Evolutionary conservation across 1,140 invertebrate species (phyloP).

Genomic region (Diplogasteroides magnus): DNA sequence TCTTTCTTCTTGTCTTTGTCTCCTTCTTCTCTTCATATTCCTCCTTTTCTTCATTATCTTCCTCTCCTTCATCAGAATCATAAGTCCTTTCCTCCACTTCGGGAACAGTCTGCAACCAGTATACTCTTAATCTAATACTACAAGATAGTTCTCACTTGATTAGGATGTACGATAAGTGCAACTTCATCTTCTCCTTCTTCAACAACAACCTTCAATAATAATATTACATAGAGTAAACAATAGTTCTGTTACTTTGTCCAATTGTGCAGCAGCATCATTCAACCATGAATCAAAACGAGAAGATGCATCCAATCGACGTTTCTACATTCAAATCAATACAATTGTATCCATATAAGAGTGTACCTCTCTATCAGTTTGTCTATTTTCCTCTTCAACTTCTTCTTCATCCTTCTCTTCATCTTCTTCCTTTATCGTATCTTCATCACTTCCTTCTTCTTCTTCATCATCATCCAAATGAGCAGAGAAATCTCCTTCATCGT

Average conservation of each 20-base stretch:
- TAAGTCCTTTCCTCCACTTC: slow-evolving; percentile 10
- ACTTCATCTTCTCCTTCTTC: slow-evolving; percentile 40
- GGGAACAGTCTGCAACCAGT: background rate
- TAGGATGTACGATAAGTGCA: background rate
- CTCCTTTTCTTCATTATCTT: slow-evolving; percentile 30
- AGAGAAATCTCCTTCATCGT: slow-evolving; percentile 46
- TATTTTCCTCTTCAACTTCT: slow-evolving; percentile 26
- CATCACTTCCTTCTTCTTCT: slow-evolving; percentile 6
- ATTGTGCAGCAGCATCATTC: slow-evolving; percentile 27
- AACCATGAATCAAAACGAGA: background rate
- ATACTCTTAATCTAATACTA: slow-evolving; percentile 1
- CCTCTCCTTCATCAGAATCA: slow-evolving; percentile 44
- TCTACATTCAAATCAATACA: background rate
- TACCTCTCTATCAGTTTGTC: slow-evolving; percentile 24
- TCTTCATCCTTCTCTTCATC: slow-evolving; percentile 48
- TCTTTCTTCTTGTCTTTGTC: slow-evolving; percentile 42
- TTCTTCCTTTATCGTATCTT: slow-evolving; percentile 58
- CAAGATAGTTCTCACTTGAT: background rate
- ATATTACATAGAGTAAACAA: too few species aligned
- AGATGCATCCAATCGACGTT: background rate
- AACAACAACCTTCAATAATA: too few species aligned
- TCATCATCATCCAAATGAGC: slow-evolving; percentile 45
- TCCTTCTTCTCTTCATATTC: slow-evolving; percentile 40
- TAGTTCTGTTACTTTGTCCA: too few species aligned
- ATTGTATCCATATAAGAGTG: too few species aligned